Conservation (phyloP, 2,888 invertebrate genomes). For the Morpho achilles region DNA sequence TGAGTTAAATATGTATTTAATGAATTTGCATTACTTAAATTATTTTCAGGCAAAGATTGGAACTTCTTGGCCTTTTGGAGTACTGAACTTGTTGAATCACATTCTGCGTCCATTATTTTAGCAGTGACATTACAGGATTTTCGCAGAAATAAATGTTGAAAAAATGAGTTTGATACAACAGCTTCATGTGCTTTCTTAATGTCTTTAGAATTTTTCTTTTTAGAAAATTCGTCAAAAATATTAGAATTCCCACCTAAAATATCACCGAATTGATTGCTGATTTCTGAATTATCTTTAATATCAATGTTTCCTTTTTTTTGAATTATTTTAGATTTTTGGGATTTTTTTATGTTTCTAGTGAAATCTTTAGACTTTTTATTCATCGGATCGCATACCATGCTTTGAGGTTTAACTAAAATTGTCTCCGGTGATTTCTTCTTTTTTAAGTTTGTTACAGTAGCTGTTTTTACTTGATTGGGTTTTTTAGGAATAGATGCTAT, state of each 20-base stretch:
- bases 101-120: conserved; percentile 46
- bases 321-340: conserved; percentile 40
- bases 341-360: conserved; percentile 44
- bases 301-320: conserved; percentile 22
- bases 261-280: conserved; percentile 57
- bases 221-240: conserved; percentile 47
- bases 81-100: conserved; percentile 75
- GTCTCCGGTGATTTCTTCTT: conserved; percentile 62
- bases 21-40: conserved; percentile 76
- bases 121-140: conserved; percentile 47
- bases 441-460: conserved; percentile 60
- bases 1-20: conserved; percentile 83
- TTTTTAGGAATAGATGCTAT: conserved; percentile 45
- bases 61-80: conserved; percentile 85
- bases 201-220: conserved; percentile 54
- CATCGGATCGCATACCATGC: conserved; percentile 55
- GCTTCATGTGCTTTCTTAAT: conserved; percentile 79
- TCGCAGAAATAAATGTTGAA: conserved; percentile 84
- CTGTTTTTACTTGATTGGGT: conserved; percentile 54
- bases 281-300: conserved; percentile 41
- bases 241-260: conserved; percentile 59
- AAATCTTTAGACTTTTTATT: conserved; percentile 55
- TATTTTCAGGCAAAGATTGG: conserved; percentile 69
- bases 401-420: conserved; percentile 49
- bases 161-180: conserved; percentile 82